Evolutionary conservation across 2,113 vertebrate species (phyloP).

Genomic region (zebrafish (Danio rerio)): GRCz12tu NC_133191.1:29140001-29140500

Average conservation of each 20-base stretch:
- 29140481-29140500: not conserved
- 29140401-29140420: not conserved
- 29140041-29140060: constrained; percentile 4
- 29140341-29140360: not conserved
- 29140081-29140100: not conserved
- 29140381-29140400: constrained; percentile 4
- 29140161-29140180: not conserved
- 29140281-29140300: not conserved
- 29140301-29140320: not conserved
- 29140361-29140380: not conserved
- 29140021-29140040: not conserved
- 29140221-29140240: not conserved
- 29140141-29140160: not conserved
- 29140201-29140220: not conserved
- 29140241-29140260: not conserved
- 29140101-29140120: not conserved
- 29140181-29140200: not conserved
- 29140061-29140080: not conserved
- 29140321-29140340: not conserved
- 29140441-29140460: not conserved
- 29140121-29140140: not conserved
- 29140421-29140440: not conserved
- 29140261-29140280: not conserved
- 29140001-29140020: not conserved
- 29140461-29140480: not conserved